Percentiles rank a stretch among this genome's conserved stretches.
Conservation (phyloP, 2,888 invertebrate species). For the Sinopyrophorus schimmeli region DNA sequence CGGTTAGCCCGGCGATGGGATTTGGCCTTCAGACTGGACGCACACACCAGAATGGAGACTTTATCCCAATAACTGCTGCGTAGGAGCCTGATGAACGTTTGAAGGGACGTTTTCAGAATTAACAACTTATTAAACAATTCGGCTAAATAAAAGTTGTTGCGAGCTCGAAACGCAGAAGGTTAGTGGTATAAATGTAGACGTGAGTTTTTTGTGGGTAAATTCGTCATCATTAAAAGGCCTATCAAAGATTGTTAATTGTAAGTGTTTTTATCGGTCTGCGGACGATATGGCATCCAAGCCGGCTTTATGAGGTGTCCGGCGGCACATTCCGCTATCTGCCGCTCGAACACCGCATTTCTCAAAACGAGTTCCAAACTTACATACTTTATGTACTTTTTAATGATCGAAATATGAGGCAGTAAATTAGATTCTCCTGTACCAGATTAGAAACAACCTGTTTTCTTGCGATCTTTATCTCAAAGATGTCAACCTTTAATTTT, state of each 20-base stretch:
- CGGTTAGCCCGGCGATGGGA: constrained; percentile 28
- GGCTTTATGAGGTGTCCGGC: constrained; percentile 37
- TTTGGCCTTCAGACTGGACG: constrained; percentile 34
- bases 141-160: too few species aligned
- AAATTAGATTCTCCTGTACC: constrained; percentile 39
- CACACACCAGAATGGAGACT: constrained; percentile 27
- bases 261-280: constrained; percentile 32
- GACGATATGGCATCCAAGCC: constrained; percentile 33
- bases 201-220: constrained; percentile 26
- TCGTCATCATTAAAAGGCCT: constrained; percentile 32
- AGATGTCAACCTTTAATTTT: constrained; percentile 31
- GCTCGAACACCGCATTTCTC: constrained; percentile 33
- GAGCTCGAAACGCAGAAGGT: constrained; percentile 17
- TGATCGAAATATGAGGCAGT: constrained; percentile 37
- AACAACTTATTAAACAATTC: too few species aligned
- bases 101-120: too few species aligned
- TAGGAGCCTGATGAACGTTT: constrained; percentile 33
- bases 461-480: constrained; percentile 35
- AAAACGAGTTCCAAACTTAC: constrained; percentile 38
- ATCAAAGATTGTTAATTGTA: constrained; percentile 32
- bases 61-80: constrained; percentile 24
- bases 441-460: constrained; percentile 38
- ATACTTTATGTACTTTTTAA: constrained; percentile 39
- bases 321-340: constrained; percentile 38
- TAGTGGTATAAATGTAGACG: constrained; percentile 26